Evolutionary conservation across 2,113 vertebrate genomes (phyloP).

Genomic region (Aldabrachelys gigantea): DNA sequence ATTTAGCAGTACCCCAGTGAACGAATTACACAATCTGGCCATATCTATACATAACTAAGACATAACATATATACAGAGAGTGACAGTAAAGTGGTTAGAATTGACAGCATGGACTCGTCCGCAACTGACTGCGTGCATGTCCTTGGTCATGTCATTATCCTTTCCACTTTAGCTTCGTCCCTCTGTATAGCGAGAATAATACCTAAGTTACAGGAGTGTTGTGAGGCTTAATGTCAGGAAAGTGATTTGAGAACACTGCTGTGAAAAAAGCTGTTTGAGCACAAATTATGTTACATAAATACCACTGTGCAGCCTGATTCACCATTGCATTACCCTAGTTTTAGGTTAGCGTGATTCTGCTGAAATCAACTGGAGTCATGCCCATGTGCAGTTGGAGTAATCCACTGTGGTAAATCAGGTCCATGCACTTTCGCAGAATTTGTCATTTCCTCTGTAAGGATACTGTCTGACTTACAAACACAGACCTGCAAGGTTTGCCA

Average conservation of each 20-base stretch:
- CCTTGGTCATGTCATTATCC: background rate
- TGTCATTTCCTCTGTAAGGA: background rate
- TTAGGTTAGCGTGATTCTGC: background rate
- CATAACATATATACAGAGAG: background rate
- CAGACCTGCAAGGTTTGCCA: background rate
- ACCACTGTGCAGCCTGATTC: background rate
- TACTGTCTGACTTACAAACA: slow-evolving; percentile 18
- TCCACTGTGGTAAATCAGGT: background rate
- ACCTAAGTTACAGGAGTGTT: background rate
- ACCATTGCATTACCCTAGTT: background rate
- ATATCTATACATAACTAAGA: background rate
- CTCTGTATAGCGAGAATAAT: background rate
- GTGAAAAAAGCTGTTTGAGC: background rate
- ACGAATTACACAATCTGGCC: background rate
- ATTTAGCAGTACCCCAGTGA: background rate
- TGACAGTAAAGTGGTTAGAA: background rate
- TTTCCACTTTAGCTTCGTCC: background rate
- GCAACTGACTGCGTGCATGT: background rate
- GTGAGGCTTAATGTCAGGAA: background rate
- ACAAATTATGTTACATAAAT: background rate
- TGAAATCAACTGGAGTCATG: background rate
- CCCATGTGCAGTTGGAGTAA: background rate
- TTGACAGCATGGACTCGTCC: background rate
- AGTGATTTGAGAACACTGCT: background rate
- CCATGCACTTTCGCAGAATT: background rate